Percentiles rank a stretch among this genome's conserved stretches.
These are phyloP conservation scores for Helarctos malayanus DNA, from an alignment of 2,797 vertebrate genomes.

Conservation along the genomic window DNA sequence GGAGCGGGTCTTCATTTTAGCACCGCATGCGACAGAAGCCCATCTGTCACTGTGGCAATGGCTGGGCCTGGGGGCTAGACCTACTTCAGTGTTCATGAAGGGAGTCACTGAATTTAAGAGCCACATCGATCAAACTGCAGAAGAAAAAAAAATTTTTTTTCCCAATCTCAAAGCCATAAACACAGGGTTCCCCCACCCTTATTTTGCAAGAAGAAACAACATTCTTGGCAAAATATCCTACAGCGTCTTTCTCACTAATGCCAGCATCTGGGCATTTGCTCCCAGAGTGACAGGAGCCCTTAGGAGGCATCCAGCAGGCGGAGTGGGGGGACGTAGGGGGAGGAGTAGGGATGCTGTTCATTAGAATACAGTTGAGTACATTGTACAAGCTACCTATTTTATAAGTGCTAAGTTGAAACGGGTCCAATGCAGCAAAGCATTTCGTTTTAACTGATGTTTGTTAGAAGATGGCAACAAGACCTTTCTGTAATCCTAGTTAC, in stretches of 20 bases:
- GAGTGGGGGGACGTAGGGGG: neutral
- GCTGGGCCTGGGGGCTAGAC: neutral
- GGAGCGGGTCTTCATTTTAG: neutral
- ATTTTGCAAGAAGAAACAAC: slow-evolving; percentile 27
- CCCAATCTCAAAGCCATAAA: neutral
- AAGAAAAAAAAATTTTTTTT: neutral
- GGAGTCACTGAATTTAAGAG: slow-evolving; percentile 56
- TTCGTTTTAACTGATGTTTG: slow-evolving; percentile 72
- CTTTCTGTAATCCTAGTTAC: slow-evolving; percentile 49
- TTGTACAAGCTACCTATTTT: neutral
- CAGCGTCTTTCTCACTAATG: slow-evolving; percentile 1
- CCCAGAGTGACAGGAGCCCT: slow-evolving; percentile 26
- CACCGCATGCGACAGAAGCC: neutral
- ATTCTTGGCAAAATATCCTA: slow-evolving; percentile 14
- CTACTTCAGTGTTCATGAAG: neutral
- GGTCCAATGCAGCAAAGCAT: slow-evolving; percentile 60
- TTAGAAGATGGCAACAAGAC: neutral
- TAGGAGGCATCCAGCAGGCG: neutral
- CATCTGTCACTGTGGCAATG: neutral
- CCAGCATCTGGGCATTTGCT: slow-evolving; percentile 18
- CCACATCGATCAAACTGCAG: slow-evolving; percentile 10
- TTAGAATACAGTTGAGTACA: neutral
- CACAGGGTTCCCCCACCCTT: neutral
- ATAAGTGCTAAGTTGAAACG: slow-evolving; percentile 35
- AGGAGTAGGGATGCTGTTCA: neutral